Percentiles rank a stretch among this genome's conserved stretches.
phyloP scores from a whole-genome alignment of 2,113 vertebrate genomes.

The Gopherus flavomarginatus region DNA sequence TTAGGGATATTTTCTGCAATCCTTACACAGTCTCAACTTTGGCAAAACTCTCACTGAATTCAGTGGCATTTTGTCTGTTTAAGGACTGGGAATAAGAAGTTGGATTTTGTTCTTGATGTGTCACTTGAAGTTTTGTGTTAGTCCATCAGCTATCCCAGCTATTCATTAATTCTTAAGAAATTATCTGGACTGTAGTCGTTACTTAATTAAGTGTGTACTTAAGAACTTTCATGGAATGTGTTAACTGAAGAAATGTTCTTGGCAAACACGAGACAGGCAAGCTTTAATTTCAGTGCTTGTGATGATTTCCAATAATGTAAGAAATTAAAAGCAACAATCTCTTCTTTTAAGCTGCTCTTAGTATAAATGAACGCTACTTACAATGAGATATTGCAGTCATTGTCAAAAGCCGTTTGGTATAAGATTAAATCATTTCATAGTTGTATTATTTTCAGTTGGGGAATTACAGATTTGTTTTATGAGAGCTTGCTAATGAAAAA shows the following conservation, averaged over 20 bases:
- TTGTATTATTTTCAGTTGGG: conserved; percentile 14
- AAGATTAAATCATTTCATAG: conserved; percentile 48
- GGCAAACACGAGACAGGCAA: neutral
- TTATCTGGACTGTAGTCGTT: neutral
- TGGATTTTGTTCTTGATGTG: neutral
- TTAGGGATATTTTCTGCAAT: neutral
- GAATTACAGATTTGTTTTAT: conserved; percentile 50
- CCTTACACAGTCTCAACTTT: neutral
- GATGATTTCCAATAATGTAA: conserved; percentile 17
- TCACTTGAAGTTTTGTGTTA: neutral
- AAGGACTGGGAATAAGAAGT: neutral
- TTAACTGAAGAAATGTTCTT: neutral
- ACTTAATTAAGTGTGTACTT: conserved; percentile 1
- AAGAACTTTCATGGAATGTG: neutral
- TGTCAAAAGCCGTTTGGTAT: conserved; percentile 55
- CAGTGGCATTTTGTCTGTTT: neutral
- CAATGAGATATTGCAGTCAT: conserved; percentile 43
- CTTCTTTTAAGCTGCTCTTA: conserved; percentile 18
- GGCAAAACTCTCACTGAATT: neutral
- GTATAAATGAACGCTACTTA: conserved; percentile 28
- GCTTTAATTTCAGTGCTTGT: conserved; percentile 17
- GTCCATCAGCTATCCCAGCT: neutral
- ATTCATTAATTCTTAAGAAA: neutral
- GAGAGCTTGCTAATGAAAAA: conserved; percentile 46
- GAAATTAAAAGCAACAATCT: conserved; percentile 40